Evolutionary conservation across 1,140 invertebrate species (phyloP).

Genomic region (Leptestheria dahalacensis): DNA sequence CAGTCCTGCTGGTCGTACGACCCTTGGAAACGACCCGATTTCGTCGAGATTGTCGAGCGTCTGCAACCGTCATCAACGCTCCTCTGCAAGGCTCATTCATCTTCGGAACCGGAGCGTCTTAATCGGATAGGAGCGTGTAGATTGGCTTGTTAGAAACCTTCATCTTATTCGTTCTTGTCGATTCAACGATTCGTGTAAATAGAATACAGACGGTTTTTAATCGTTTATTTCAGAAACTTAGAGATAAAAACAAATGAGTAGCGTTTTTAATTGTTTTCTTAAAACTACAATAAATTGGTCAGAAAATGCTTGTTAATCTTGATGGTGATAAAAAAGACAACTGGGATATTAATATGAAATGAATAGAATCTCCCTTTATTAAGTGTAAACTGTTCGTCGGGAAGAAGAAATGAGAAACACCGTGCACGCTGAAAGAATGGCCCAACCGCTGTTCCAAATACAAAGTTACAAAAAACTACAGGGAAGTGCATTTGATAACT

Average conservation of each 20-base stretch:
- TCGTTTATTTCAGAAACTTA: neutral
- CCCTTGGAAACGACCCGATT: slow-evolving; percentile 10
- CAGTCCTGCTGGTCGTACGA: slow-evolving; percentile 13
- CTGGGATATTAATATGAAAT: too few species aligned
- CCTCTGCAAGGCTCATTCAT: slow-evolving; percentile 12
- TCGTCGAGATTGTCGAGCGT: slow-evolving; percentile 13
- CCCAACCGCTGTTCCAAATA: too few species aligned
- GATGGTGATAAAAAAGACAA: too few species aligned
- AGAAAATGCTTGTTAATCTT: too few species aligned
- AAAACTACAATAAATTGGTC: too few species aligned
- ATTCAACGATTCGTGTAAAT: neutral
- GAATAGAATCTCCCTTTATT: too few species aligned
- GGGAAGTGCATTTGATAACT: neutral
- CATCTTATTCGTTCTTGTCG: neutral
- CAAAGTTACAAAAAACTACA: neutral
- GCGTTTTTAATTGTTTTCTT: neutral
- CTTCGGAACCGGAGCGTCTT: slow-evolving; percentile 12
- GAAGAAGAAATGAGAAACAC: too few species aligned
- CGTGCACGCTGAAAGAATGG: too few species aligned
- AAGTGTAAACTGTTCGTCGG: too few species aligned
- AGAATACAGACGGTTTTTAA: neutral
- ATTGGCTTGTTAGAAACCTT: slow-evolving; percentile 11
- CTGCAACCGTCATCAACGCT: slow-evolving; percentile 10
- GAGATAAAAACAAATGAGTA: neutral
- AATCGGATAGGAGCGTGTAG: slow-evolving; percentile 9